Evolutionary conservation across 2,888 invertebrate species (phyloP).

Genomic region (Drosophila conformis): DNA sequence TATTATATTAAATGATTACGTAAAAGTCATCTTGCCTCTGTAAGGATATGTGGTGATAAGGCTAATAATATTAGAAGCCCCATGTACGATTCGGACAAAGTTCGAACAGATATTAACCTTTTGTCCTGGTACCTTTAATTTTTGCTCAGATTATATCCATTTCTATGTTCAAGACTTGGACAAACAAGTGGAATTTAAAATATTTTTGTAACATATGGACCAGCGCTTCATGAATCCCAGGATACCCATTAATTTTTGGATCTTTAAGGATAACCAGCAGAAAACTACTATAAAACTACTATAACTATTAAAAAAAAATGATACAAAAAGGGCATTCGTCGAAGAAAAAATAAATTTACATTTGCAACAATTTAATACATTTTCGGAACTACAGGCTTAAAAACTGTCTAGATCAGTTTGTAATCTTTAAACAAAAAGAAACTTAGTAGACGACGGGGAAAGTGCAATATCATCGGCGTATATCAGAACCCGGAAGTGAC

Average conservation of each 20-base stretch:
- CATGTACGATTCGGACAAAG: constrained; percentile 89
- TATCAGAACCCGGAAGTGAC: neutral
- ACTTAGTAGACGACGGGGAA: neutral
- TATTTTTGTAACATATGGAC: neutral
- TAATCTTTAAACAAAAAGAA: neutral
- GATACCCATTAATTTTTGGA: rapidly evolving
- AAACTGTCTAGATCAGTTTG: neutral
- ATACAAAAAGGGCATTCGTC: neutral
- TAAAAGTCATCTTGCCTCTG: constrained; percentile 93
- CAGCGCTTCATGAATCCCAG: neutral
- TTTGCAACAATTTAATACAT: neutral
- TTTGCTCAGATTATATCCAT: neutral
- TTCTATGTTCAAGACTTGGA: too few relatives aligned
- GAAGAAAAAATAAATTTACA: neutral
- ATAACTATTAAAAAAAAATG: too few relatives aligned
- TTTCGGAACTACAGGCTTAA: neutral
- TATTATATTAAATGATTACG: constrained; percentile 86
- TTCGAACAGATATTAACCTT: constrained; percentile 93
- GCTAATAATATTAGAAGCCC: constrained; percentile 91
- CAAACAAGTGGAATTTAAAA: neutral
- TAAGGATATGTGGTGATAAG: constrained; percentile 93
- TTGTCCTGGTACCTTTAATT: constrained; percentile 90
- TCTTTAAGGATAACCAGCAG: neutral
- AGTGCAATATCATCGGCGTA: neutral
- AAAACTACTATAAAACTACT: too few relatives aligned